These are phyloP conservation scores for Chrysotoxum bicinctum DNA, from an alignment of 2,888 invertebrate genomes.

Conservation along the genomic window DNA sequence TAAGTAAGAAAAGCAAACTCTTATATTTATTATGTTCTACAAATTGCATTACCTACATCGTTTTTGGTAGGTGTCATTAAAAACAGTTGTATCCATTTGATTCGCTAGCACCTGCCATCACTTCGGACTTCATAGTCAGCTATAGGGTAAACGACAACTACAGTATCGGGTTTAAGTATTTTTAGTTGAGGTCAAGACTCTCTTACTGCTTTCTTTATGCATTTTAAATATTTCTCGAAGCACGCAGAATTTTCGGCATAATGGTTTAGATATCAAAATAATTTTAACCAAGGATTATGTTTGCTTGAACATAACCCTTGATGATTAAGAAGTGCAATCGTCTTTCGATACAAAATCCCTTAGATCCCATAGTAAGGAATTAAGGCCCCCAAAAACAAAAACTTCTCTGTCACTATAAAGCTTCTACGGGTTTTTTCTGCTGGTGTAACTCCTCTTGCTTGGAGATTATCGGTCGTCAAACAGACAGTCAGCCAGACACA, in stretches of 20 bases:
- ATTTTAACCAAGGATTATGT: neutral
- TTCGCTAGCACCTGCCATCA: no score
- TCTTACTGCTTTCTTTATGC: no score
- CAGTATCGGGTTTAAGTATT: no score
- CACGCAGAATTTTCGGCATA: neutral
- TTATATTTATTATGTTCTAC: no score
- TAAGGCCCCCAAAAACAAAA: constrained; percentile 50
- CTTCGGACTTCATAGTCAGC: no score
- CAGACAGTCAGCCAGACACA: constrained; percentile 44
- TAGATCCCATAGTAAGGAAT: neutral
- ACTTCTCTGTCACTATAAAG: constrained; percentile 45
- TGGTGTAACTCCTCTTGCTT: constrained; percentile 33
- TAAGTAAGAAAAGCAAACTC: neutral
- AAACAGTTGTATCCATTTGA: no score
- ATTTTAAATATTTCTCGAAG: no score
- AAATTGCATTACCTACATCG: no score
- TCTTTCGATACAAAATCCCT: neutral
- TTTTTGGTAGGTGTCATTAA: no score
- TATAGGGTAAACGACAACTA: no score
- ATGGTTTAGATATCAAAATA: neutral
- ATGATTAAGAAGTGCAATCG: constrained; percentile 4
- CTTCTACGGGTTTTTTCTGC: constrained; percentile 5
- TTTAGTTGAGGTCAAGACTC: no score
- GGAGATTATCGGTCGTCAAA: constrained; percentile 62
- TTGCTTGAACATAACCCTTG: neutral